phyloP scores from a whole-genome alignment of 1,140 invertebrate species.

The Saccostrea glomerata region DNA sequence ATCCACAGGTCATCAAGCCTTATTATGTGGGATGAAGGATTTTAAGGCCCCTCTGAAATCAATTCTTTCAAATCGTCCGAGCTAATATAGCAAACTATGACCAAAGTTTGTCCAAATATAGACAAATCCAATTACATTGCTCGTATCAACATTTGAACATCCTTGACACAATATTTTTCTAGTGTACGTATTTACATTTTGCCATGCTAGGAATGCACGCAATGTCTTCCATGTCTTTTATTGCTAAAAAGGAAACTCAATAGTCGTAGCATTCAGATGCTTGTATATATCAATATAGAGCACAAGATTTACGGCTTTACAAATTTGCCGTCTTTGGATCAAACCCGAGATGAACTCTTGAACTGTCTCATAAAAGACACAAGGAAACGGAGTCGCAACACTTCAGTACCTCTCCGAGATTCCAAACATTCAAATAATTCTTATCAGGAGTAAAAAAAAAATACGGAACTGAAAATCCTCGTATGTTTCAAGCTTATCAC shows the following conservation, averaged over 20 bases:
- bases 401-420: background rate
- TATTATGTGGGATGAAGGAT: background rate
- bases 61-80: background rate
- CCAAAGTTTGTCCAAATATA: conserved; percentile 26
- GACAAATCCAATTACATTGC: background rate
- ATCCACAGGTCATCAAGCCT: background rate
- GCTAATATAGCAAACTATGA: background rate
- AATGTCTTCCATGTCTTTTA: background rate
- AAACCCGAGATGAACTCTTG: conserved; percentile 27
- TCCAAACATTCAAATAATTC: conserved; percentile 12
- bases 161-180: background rate
- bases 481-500: conserved; percentile 6
- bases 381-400: background rate
- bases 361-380: conserved; percentile 33
- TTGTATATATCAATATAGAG: background rate
- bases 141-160: conserved; percentile 1
- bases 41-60: background rate
- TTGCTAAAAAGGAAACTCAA: conserved; percentile 18
- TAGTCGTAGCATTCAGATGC: conserved; percentile 16
- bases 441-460: background rate
- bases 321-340: conserved; percentile 2
- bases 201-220: conserved; percentile 11
- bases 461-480: background rate
- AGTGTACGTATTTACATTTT: conserved; percentile 2
- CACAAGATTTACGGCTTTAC: background rate